phyloP scores from a whole-genome alignment of 2,113 vertebrate species.

The Apaloderma vittatum region DNA sequence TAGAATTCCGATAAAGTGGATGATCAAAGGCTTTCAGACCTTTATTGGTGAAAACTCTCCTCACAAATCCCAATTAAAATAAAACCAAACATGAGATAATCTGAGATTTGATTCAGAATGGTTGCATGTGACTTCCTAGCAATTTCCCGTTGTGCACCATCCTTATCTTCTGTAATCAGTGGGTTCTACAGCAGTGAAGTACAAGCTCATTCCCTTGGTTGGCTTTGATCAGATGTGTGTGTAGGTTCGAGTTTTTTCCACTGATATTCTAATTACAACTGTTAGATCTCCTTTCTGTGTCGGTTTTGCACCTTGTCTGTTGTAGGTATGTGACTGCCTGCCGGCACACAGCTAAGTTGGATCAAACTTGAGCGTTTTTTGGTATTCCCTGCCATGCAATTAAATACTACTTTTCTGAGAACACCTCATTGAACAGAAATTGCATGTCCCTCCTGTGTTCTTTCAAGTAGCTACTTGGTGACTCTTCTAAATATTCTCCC shows the following conservation, averaged over 20 bases:
- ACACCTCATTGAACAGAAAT: constrained; percentile 21
- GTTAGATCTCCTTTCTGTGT: constrained; percentile 41
- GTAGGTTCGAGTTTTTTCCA: neutral
- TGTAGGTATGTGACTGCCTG: constrained; percentile 28
- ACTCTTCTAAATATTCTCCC: constrained; percentile 8
- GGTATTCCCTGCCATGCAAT: constrained; percentile 33
- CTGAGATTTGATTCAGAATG: constrained; percentile 37
- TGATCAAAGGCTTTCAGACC: constrained; percentile 62
- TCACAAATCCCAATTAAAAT: constrained; percentile 54
- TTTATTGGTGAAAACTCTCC: constrained; percentile 53
- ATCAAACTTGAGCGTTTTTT: constrained; percentile 43
- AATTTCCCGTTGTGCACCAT: constrained; percentile 42
- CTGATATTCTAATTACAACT: neutral
- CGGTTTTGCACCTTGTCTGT: constrained; percentile 48
- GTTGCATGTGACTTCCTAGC: constrained; percentile 54
- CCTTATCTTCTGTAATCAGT: constrained; percentile 37
- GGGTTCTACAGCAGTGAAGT: neutral
- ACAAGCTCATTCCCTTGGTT: neutral
- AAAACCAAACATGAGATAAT: constrained; percentile 61
- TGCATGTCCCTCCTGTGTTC: constrained; percentile 9
- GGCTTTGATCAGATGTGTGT: constrained; percentile 51
- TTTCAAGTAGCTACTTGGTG: constrained; percentile 28
- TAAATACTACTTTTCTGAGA: constrained; percentile 34
- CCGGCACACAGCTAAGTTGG: constrained; percentile 9
- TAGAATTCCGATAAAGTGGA: constrained; percentile 49